Evolutionary conservation across 1,140 invertebrate genomes (phyloP).

Genomic region (Lamellibrachia luymesi): DNA sequence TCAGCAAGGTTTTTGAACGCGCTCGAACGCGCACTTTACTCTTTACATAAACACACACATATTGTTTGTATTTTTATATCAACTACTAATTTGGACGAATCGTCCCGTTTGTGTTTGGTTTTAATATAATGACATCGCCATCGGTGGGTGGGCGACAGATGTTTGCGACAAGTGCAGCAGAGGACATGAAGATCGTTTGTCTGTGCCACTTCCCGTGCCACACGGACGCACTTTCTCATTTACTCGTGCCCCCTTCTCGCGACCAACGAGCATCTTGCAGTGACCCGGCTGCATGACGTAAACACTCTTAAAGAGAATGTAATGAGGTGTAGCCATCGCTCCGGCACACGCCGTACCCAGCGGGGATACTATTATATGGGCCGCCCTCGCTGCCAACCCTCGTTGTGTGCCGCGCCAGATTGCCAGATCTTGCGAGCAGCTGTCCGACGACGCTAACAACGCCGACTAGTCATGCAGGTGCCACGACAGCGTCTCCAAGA

Average conservation of each 20-base stretch:
- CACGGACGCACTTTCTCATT: background rate
- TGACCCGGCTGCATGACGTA: background rate
- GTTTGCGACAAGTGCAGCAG: background rate
- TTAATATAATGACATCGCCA: background rate
- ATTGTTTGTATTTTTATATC: background rate
- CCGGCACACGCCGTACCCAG: background rate
- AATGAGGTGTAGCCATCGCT: background rate
- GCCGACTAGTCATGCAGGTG: background rate
- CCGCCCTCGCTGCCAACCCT: background rate
- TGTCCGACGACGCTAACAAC: background rate
- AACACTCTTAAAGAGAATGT: constrained; percentile 1
- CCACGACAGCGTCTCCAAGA: background rate
- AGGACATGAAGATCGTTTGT: background rate
- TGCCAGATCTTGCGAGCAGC: background rate
- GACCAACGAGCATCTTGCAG: background rate
- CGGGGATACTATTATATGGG: background rate
- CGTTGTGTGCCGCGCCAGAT: background rate
- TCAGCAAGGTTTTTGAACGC: background rate
- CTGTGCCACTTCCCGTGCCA: background rate
- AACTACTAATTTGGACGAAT: background rate
- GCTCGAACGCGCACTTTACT: background rate
- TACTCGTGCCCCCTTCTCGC: background rate
- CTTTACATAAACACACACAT: background rate
- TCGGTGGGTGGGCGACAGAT: background rate
- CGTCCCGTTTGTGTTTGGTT: background rate